These are phyloP conservation scores for Musca domestica DNA, from an alignment of 1,140 invertebrate species.

Conservation along the genomic window DNA sequence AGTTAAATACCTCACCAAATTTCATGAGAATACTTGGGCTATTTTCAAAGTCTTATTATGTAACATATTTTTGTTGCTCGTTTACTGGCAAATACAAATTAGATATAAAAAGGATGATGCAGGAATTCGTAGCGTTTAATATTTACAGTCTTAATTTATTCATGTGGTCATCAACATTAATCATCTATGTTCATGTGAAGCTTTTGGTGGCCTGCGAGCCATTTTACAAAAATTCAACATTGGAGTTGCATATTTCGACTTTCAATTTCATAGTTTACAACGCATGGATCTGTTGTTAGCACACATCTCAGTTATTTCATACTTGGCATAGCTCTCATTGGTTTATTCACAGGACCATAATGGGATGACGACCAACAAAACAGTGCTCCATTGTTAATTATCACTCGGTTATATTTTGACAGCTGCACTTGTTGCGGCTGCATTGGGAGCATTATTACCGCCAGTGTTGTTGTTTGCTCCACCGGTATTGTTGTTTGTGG, in stretches of 20 bases:
- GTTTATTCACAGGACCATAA: no score
- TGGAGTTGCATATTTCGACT: not conserved
- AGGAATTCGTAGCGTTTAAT: not conserved
- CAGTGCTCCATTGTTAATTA: not conserved
- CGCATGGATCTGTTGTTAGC: no score
- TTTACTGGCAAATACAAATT: no score
- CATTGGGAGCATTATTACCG: slow-evolving; percentile 20
- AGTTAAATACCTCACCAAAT: no score
- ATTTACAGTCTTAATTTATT: slow-evolving; percentile 17
- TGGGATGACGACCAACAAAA: no score
- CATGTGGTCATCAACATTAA: not conserved
- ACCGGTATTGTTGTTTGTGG: slow-evolving; percentile 22
- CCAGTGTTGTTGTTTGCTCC: slow-evolving; percentile 25
- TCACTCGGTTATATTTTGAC: slow-evolving; percentile 21
- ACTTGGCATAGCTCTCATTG: no score
- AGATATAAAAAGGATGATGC: no score
- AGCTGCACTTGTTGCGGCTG: slow-evolving; percentile 23
- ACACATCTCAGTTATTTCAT: no score
- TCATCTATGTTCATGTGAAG: not conserved
- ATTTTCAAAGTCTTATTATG: no score
- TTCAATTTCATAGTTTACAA: no score
- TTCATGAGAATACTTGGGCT: no score
- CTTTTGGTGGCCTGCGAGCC: not conserved
- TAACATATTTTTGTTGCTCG: no score
- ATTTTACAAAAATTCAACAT: not conserved